These are phyloP conservation scores for Gymnarchus niloticus DNA, from an alignment of 2,113 vertebrate genomes.

Conservation along the genomic window DNA sequence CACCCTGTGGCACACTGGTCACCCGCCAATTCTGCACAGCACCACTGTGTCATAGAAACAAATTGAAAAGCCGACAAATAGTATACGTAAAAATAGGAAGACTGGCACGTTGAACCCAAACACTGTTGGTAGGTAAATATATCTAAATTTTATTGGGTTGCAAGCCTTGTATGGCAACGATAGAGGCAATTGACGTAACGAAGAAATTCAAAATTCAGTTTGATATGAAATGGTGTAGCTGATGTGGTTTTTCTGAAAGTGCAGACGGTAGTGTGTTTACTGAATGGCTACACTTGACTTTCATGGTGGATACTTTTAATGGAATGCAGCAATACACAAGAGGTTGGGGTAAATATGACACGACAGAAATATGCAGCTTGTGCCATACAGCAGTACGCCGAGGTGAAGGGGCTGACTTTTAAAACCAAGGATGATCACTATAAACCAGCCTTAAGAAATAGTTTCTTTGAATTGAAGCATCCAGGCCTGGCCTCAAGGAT, in stretches of 20 bases:
- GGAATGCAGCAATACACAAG: background rate
- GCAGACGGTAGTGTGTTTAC: background rate
- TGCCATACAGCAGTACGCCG: background rate
- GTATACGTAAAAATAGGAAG: background rate
- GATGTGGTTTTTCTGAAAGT: background rate
- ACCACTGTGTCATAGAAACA: too few relatives aligned
- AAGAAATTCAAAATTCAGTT: background rate
- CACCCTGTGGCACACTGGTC: too few relatives aligned
- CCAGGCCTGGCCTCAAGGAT: background rate
- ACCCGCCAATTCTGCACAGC: too few relatives aligned
- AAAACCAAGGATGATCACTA: background rate
- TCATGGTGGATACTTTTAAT: background rate
- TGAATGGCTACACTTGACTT: slow-evolving; percentile 15
- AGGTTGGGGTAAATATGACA: background rate
- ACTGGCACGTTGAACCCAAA: background rate
- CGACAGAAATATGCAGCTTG: background rate
- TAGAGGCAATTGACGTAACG: background rate
- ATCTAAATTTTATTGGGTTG: background rate
- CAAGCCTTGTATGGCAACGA: background rate
- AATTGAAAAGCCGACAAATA: background rate
- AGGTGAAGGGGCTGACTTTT: background rate
- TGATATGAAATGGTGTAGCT: background rate
- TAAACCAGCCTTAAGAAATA: slow-evolving; percentile 12
- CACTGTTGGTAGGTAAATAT: background rate
- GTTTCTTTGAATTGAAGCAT: slow-evolving; percentile 13